phyloP scores from a whole-genome alignment of 2,113 vertebrate species.

The Oncorhynchus masou region DNA sequence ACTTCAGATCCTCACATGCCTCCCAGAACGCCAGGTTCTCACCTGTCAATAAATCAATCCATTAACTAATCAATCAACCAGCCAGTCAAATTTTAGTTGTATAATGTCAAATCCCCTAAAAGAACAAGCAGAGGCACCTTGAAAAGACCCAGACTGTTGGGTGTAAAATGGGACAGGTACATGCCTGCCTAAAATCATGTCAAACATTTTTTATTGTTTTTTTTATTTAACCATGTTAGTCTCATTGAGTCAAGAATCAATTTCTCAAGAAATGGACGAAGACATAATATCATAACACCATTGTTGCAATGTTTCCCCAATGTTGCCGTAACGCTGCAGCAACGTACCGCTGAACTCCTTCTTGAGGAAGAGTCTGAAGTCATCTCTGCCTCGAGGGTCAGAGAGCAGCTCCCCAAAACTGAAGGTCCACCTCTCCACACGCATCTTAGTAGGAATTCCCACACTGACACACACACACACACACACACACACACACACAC shows the following conservation, averaged over 20 bases:
- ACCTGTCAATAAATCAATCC: constrained; percentile 62
- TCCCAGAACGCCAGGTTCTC: constrained; percentile 99
- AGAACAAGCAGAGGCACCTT: too few relatives aligned
- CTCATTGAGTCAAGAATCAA: too few relatives aligned
- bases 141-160: too few relatives aligned
- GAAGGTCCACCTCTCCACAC: constrained; percentile 95
- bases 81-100: too few relatives aligned
- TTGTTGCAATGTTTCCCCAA: background rate
- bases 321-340: background rate
- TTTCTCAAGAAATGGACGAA: too few relatives aligned
- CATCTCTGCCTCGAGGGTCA: constrained; percentile 89
- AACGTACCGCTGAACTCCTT: constrained; percentile 95
- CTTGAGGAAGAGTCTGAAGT: constrained; percentile 93
- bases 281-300: background rate
- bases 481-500: constrained; percentile 9
- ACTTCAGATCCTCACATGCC: constrained; percentile 94
- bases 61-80: background rate
- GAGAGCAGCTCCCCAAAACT: constrained; percentile 91
- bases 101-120: too few relatives aligned
- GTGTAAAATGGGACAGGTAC: too few relatives aligned
- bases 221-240: too few relatives aligned
- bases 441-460: constrained; percentile 88
- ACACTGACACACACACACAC: constrained; percentile 70
- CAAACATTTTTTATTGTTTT: background rate
- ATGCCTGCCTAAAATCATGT: too few relatives aligned